Percentiles rank a stretch among this genome's conserved stretches.
These are phyloP conservation scores for Hypocryptadius cinnamomeus DNA, from an alignment of 2,113 vertebrate genomes.

Conservation along the genomic window DNA sequence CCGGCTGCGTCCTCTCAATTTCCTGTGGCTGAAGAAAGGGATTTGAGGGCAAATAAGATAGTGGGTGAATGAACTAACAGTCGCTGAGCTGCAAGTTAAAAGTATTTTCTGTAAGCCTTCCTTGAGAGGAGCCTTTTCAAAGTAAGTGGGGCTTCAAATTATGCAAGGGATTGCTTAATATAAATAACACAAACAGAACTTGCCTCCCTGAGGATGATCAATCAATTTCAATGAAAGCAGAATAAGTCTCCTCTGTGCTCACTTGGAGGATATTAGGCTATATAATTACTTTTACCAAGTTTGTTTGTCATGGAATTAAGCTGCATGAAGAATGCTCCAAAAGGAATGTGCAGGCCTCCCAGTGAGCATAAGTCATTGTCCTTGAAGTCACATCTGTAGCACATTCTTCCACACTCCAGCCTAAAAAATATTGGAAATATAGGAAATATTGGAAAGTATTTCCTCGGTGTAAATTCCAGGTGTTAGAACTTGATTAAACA, in stretches of 20 bases:
- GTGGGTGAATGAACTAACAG: constrained; percentile 11
- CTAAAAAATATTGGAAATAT: not conserved
- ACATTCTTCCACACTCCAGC: not conserved
- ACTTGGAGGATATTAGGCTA: not conserved
- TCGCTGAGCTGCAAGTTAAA: not conserved
- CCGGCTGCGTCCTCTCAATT: not conserved
- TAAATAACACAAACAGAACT: not conserved
- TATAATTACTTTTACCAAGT: not conserved
- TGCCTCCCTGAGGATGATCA: not conserved
- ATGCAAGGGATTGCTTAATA: rapidly evolving
- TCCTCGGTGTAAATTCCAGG: not conserved
- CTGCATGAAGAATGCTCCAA: not conserved
- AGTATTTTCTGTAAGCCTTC: not conserved
- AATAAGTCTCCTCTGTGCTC: not conserved
- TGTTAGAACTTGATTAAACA: not conserved
- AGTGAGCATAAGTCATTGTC: not conserved
- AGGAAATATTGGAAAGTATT: not conserved
- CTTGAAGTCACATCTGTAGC: not conserved
- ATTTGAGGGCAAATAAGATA: not conserved
- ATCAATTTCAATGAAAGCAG: not conserved
- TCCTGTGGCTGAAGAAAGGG: not conserved
- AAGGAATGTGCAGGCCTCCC: not conserved
- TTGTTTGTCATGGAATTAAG: not conserved
- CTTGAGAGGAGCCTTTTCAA: not conserved
- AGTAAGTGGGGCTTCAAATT: not conserved